Conservation (phyloP, 2,888 invertebrate species). For the Lucinisca nassula region DNA sequence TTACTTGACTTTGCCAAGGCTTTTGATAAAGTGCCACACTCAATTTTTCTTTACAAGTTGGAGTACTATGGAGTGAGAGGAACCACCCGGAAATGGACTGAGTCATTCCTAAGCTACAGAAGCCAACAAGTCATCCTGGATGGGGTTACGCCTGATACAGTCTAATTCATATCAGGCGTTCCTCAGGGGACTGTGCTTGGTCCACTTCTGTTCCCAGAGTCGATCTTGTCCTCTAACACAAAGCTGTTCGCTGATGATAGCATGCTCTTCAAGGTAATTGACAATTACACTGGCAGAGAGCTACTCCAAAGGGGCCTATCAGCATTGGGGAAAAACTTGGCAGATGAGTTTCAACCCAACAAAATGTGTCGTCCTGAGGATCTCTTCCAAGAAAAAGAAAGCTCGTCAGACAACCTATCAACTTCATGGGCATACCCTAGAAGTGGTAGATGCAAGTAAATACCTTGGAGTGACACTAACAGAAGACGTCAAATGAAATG, state of each 20-base stretch:
- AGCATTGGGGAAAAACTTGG: too few species aligned
- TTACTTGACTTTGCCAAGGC: constrained; percentile 38
- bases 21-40: too few species aligned
- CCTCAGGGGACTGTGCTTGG: constrained; percentile 36
- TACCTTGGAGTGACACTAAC: too few species aligned
- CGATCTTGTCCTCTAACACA: neutral
- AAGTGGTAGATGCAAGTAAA: too few species aligned
- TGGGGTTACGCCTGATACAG: neutral
- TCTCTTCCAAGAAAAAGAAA: too few species aligned
- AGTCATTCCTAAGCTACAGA: constrained; percentile 18
- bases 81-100: constrained; percentile 8
- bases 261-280: neutral
- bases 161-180: constrained; percentile 29
- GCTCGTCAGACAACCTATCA: too few species aligned
- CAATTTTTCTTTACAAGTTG: constrained; percentile 12
- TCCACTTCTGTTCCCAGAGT: constrained; percentile 30
- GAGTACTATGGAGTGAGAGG: constrained; percentile 19
- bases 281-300: neutral
- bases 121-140: constrained; percentile 20
- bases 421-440: too few species aligned
- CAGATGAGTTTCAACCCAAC: too few species aligned
- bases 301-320: neutral
- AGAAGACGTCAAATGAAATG: too few species aligned
- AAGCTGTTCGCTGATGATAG: neutral
- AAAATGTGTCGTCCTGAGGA: too few species aligned